Conservation (phyloP, 2,113 vertebrate species). For the Solea solea region DNA sequence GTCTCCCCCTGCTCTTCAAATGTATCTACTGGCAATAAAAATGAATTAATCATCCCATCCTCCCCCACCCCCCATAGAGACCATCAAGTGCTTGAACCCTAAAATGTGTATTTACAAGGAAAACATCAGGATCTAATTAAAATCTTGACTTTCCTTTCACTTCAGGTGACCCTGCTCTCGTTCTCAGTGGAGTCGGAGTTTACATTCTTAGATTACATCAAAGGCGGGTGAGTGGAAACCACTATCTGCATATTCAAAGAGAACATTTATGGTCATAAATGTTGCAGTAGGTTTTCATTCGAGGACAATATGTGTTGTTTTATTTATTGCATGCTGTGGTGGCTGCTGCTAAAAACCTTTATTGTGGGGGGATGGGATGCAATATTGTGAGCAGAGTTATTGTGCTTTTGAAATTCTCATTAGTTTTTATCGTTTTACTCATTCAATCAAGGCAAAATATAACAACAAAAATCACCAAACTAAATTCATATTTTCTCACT, state of each 20-base stretch:
- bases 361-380: no score
- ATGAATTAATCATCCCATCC: constrained; percentile 40
- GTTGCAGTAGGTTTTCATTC: no score
- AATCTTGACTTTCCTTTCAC: constrained; percentile 35
- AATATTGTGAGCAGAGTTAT: no score
- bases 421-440: no score
- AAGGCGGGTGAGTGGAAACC: constrained; percentile 89
- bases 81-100: constrained; percentile 6
- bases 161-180: constrained; percentile 91
- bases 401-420: no score
- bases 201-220: constrained; percentile 96
- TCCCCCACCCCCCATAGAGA: constrained; percentile 8
- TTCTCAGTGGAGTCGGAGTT: constrained; percentile 93
- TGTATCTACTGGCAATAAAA: constrained; percentile 30
- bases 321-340: no score
- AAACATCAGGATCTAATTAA: constrained; percentile 32
- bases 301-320: no score
- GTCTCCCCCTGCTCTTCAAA: constrained; percentile 36
- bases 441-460: no score
- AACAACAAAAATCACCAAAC: no score
- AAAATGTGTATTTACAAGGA: constrained; percentile 4
- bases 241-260: background rate
- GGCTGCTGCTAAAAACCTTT: no score
- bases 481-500: no score
- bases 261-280: no score